Conservation (phyloP, 2,797 vertebrate species). For the Triplophysa bombifrons region DNA sequence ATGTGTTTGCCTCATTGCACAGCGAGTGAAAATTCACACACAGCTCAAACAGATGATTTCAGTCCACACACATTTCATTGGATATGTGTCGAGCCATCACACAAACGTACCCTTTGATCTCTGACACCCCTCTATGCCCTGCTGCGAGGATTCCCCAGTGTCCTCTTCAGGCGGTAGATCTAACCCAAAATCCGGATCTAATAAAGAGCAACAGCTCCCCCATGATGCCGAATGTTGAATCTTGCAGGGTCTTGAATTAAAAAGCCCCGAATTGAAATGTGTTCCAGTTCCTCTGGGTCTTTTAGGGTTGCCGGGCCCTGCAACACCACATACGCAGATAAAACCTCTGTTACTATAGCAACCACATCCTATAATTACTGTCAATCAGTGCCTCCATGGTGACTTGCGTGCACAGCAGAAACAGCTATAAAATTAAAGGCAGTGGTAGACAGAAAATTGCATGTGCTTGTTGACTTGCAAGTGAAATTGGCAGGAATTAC, state of each 20-base stretch:
- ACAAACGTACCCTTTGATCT: slow-evolving; percentile 43
- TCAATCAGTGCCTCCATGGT: slow-evolving; percentile 38
- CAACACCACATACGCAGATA: not conserved
- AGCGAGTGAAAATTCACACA: not conserved
- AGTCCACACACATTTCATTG: slow-evolving; percentile 41
- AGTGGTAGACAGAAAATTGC: slow-evolving; percentile 10
- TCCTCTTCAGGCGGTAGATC: not conserved
- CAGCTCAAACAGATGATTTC: slow-evolving; percentile 29
- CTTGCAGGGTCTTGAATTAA: not conserved
- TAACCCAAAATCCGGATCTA: not conserved
- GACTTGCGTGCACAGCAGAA: slow-evolving; percentile 26
- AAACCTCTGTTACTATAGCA: slow-evolving; percentile 31
- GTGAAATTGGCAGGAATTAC: slow-evolving; percentile 25
- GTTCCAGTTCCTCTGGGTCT: slow-evolving; percentile 8
- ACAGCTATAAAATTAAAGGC: slow-evolving; percentile 10
- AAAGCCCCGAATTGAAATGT: not conserved
- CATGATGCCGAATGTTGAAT: slow-evolving; percentile 36
- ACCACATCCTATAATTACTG: slow-evolving; percentile 44
- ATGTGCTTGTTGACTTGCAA: not conserved
- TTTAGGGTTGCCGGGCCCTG: slow-evolving; percentile 12
- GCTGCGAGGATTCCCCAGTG: slow-evolving; percentile 20
- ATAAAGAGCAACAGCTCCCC: slow-evolving; percentile 51
- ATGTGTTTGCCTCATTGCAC: not conserved
- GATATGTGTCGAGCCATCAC: slow-evolving; percentile 25
- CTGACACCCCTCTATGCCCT: slow-evolving; percentile 31